Conservation (phyloP, 1,140 invertebrate species). For the Littorina saxatilis region DNA sequence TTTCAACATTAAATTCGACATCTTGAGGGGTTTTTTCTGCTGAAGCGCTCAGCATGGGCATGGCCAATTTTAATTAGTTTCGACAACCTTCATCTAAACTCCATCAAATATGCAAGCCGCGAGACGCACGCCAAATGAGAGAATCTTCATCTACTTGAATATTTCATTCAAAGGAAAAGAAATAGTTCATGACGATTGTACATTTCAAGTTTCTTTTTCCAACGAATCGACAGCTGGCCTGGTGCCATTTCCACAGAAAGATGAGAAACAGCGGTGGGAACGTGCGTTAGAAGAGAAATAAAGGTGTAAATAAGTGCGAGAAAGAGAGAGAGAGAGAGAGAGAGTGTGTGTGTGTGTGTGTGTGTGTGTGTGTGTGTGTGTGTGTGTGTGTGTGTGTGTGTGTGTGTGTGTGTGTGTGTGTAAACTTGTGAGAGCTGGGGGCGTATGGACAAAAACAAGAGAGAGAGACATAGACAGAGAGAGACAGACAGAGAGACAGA, state of each 20-base stretch:
- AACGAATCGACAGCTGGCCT: too few relatives aligned
- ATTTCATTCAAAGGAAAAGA: not conserved
- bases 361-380: constrained; percentile 4
- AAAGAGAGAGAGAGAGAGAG: not conserved
- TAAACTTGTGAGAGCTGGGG: too few relatives aligned
- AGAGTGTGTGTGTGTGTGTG: not conserved
- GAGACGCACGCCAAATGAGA: not conserved
- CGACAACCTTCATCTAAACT: not conserved
- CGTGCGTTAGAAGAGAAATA: too few relatives aligned
- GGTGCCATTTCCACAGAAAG: too few relatives aligned
- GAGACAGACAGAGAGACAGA: not conserved
- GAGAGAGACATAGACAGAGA: too few relatives aligned
- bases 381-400: constrained; percentile 24
- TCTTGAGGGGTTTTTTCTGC: not conserved
- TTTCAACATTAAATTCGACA: too few relatives aligned
- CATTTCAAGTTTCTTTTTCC: too few relatives aligned
- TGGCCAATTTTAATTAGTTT: constrained; percentile 4
- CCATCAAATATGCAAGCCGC: not conserved
- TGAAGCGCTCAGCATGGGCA: not conserved
- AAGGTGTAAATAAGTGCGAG: not conserved
- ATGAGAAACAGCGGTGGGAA: too few relatives aligned
- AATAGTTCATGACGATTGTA: not conserved
- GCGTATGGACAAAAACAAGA: not conserved
- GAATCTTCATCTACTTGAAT: not conserved
- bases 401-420: constrained; percentile 7